These are phyloP conservation scores for Pogonognathellus flavescens DNA, from an alignment of 1,140 invertebrate species.

Conservation along the genomic window DNA sequence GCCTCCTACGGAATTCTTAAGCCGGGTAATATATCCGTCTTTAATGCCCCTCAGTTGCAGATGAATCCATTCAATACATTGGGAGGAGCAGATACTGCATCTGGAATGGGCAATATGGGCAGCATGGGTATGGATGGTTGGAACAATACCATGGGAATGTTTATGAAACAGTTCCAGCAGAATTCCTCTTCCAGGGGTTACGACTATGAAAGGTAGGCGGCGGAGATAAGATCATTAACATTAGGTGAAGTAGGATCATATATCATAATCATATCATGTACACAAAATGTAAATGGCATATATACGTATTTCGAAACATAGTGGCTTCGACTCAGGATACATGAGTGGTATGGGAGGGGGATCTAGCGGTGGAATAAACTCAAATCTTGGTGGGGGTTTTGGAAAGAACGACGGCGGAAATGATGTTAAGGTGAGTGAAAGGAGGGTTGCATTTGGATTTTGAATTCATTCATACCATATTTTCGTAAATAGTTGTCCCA, in stretches of 20 bases:
- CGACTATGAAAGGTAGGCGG: slow-evolving; percentile 43
- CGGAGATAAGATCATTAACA: slow-evolving; percentile 9
- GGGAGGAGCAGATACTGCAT: slow-evolving; percentile 58
- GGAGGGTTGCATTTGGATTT: slow-evolving; percentile 44
- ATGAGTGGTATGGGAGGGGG: slow-evolving; percentile 67
- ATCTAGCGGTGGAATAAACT: slow-evolving; percentile 59
- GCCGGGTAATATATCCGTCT: slow-evolving; percentile 66
- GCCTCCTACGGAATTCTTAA: slow-evolving; percentile 66
- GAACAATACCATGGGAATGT: slow-evolving; percentile 66
- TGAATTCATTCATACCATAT: not conserved
- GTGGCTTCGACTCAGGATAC: slow-evolving; percentile 64
- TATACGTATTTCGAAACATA: slow-evolving; percentile 49
- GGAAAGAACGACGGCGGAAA: slow-evolving; percentile 64
- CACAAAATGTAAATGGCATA: slow-evolving; percentile 33
- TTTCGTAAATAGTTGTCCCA: not conserved
- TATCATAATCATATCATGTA: not conserved
- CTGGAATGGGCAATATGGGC: slow-evolving; percentile 38
- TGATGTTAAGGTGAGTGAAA: slow-evolving; percentile 62
- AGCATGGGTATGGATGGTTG: slow-evolving; percentile 63
- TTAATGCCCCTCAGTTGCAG: slow-evolving; percentile 64
- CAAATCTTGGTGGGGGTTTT: slow-evolving; percentile 58
- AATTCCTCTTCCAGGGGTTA: slow-evolving; percentile 52
- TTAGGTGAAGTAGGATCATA: slow-evolving; percentile 27
- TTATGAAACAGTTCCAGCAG: slow-evolving; percentile 66
- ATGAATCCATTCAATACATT: slow-evolving; percentile 63